A percentile compares a stretch with the other conserved stretches of the same genome.
Conservation (phyloP, 2,113 vertebrate species). For the Menura novaehollandiae region DNA sequence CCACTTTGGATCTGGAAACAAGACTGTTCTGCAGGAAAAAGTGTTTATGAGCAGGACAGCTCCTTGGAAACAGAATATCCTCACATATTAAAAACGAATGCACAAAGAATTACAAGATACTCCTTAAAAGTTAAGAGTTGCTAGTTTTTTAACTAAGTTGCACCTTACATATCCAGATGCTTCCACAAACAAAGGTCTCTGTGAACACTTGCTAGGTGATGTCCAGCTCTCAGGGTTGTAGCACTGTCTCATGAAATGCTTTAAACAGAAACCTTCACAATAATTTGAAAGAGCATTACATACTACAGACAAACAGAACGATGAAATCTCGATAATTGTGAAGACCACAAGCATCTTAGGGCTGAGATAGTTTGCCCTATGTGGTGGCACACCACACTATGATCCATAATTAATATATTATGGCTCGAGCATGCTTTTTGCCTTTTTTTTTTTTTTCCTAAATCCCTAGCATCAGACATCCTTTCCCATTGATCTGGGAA, state of each 20-base stretch:
- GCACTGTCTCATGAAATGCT: neutral
- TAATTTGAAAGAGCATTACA: neutral
- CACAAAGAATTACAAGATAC: neutral
- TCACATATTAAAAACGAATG: neutral
- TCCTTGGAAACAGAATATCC: neutral
- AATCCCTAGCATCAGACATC: neutral
- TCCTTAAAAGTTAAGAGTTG: neutral
- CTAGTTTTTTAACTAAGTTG: neutral
- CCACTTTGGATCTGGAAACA: neutral
- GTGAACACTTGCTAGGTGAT: accelerated
- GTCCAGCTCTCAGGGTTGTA: neutral
- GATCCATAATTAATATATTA: neutral
- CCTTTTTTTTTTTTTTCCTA: neutral
- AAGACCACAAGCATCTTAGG: neutral
- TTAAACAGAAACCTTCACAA: neutral
- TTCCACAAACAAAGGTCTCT: accelerated
- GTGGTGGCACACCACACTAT: neutral
- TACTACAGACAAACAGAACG: neutral
- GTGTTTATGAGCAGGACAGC: accelerated
- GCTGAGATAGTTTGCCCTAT: neutral
- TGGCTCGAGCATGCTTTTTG: neutral
- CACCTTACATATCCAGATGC: neutral
- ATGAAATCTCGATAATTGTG: neutral
- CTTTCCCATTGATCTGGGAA: neutral
- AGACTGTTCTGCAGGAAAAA: neutral